Evolutionary conservation across 2,888 invertebrate genomes (phyloP).

Genomic region (Idaea straminata): DNA sequence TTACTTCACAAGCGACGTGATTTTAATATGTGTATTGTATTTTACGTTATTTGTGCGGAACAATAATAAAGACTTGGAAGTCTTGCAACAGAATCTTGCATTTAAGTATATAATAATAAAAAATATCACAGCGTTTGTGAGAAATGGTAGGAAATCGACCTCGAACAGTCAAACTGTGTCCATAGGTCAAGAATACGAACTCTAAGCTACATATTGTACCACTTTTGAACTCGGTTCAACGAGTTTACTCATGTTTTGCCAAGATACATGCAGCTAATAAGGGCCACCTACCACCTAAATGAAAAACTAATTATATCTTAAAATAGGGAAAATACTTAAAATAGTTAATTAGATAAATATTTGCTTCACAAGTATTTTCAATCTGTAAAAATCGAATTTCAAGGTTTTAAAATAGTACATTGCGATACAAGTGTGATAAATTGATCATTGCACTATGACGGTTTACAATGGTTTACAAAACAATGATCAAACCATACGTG

Average conservation of each 20-base stretch:
- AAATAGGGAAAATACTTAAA: too few relatives aligned
- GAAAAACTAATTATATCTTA: neutral
- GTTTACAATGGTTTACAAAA: too few relatives aligned
- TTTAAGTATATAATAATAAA: constrained; percentile 7
- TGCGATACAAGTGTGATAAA: too few relatives aligned
- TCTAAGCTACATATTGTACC: constrained; percentile 5
- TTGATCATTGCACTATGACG: too few relatives aligned
- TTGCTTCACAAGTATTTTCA: too few relatives aligned
- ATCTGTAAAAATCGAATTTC: too few relatives aligned
- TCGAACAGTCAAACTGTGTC: constrained; percentile 27
- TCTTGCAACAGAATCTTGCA: constrained; percentile 25
- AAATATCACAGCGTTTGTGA: constrained; percentile 28
- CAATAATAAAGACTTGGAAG: constrained; percentile 17
- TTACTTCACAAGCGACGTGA: neutral
- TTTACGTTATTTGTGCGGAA: constrained; percentile 16
- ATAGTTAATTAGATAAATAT: too few relatives aligned
- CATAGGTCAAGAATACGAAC: constrained; percentile 34
- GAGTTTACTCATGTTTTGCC: neutral
- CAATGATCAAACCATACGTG: too few relatives aligned
- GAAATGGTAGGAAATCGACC: constrained; percentile 37
- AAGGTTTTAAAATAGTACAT: too few relatives aligned
- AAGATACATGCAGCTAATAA: neutral
- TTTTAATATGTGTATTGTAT: constrained; percentile 4
- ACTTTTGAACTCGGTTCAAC: neutral
- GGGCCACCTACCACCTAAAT: neutral